Evolutionary conservation across 2,888 invertebrate species (phyloP), one percentile per base, ranked within the genome.

Genomic region (Hyposoter didymator): DNA sequence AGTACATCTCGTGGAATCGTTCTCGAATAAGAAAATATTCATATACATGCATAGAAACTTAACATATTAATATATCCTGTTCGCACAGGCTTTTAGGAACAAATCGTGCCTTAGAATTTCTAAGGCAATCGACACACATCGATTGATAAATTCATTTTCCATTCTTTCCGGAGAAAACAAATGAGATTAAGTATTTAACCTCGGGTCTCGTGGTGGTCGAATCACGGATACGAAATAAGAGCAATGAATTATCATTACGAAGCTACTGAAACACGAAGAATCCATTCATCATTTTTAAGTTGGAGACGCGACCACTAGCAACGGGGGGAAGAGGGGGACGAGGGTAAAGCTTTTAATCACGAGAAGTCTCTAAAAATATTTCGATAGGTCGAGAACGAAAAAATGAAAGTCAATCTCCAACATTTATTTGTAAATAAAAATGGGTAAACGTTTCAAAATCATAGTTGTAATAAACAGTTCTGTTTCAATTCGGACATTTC

Each of bases 31-130:
- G 14, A 45, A 75, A 49, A 28, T 19, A 59, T 28, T 28, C 59
- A 28, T 76, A 78, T 22, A 39, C 43, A 17, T 85, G 28, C 28
- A 59, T 55, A 59, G 28, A 59, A 28, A 59, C 59, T 59, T 59
- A 1, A 59, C 28, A 74, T 83, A 83, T 72, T 66, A 52, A 43
- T 78, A 80, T 22, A 84, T 89, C 83, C 89, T 90, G 85, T 90
- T 91, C 90, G 91, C 89, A 89, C 90, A 90, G 90, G 90, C 89
- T 89, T 88, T 87, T 84, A 87, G 76, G 84, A 84, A 84, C 87
- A 88, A 88, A 82, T 79, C 88, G 88, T 91, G 89, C 90, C 86
- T 88, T 90, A 90, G 89, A 78, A 90, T 87, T 85, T 78, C 85
- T 39, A 72, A 43, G 64, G 32, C 32, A 70, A 78, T 79, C 70